Evolutionary conservation across 2,797 vertebrate species (phyloP).

Genomic region (Gallinago nigripennis): DNA sequence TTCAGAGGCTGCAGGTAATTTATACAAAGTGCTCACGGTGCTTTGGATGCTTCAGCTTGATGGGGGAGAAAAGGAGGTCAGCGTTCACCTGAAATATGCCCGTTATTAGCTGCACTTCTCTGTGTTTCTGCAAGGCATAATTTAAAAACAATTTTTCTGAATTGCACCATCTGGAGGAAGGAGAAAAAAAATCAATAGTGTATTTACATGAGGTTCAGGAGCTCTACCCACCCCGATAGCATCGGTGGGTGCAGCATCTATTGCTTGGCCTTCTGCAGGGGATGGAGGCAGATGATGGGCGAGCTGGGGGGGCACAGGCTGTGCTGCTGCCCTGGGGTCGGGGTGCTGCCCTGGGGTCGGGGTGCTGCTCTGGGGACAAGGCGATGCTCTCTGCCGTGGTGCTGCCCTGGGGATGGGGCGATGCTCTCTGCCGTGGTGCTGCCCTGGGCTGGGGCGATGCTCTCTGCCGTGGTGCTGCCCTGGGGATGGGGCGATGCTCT

Average conservation of each 20-base stretch:
- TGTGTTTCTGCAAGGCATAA: slow-evolving; percentile 27
- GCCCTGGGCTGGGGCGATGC: background rate
- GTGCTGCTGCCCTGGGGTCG: no score
- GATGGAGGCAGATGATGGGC: background rate
- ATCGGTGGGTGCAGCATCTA: background rate
- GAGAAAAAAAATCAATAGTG: slow-evolving; percentile 11
- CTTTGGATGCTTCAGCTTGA: background rate
- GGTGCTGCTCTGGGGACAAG: no score
- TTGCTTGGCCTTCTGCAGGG: accelerated
- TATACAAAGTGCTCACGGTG: background rate
- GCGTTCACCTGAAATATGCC: slow-evolving; percentile 46
- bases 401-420: no score
- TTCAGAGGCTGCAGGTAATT: background rate
- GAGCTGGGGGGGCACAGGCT: background rate
- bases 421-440: no score
- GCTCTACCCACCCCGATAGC: background rate
- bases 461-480: no score
- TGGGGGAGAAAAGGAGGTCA: slow-evolving; percentile 56
- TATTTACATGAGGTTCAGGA: slow-evolving; percentile 20
- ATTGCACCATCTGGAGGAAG: slow-evolving; percentile 58
- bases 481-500: background rate
- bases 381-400: no score
- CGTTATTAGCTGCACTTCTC: slow-evolving; percentile 45
- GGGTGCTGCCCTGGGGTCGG: accelerated
- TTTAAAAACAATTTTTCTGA: slow-evolving; percentile 65